Evolutionary conservation across 2,113 vertebrate species (phyloP), one percentile per base, ranked within the genome.

Genomic region (Brachyhypopomus gauderio): DNA sequence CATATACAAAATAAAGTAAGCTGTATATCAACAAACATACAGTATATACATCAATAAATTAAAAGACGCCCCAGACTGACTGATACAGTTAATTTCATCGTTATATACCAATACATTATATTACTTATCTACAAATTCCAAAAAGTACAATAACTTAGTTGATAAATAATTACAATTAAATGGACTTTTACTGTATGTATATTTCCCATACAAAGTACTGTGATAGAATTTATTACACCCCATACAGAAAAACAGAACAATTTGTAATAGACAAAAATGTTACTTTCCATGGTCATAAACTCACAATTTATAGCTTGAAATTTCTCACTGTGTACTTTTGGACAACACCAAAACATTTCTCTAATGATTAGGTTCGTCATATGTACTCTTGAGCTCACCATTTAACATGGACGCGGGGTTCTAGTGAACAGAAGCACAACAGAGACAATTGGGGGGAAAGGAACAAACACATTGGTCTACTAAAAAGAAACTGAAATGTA

Each of bases 1-100:
- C 96, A 97, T 97, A 96, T 97, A 97, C 94, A 98, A 97, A 97
- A 97, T 97, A 96, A 97, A 96, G 94, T 95, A 96, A 95, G 94
- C 93, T 96, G 96, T 95, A 95, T 96, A 95, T 97, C 94, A 93
- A 94, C 92, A 96, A 96, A 96, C 95, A 93, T 97, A 96, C 95
- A 96, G 87, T 96, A 96, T 96, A 92, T 98, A 97, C 96, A 98
- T 95, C 93, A 96, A 98, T 97, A 97, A 97, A 96, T 96, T 94
- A 95, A 93, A 93, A 91, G 90, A 91, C 92, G 94, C 93, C 89
- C 91, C 88, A 77, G 89, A 93, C 88, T 76, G 84, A 90, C 89
- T 88, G 87, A 91, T 92, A 92, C 91, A 90, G 84, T 92, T 90
- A 89, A 92, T 91, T 90, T 85, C 80, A 92, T 91, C 84, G 89